Evolutionary conservation across 2,797 vertebrate genomes (phyloP).

Genomic region (Chiropotes sagulatus): DNA sequence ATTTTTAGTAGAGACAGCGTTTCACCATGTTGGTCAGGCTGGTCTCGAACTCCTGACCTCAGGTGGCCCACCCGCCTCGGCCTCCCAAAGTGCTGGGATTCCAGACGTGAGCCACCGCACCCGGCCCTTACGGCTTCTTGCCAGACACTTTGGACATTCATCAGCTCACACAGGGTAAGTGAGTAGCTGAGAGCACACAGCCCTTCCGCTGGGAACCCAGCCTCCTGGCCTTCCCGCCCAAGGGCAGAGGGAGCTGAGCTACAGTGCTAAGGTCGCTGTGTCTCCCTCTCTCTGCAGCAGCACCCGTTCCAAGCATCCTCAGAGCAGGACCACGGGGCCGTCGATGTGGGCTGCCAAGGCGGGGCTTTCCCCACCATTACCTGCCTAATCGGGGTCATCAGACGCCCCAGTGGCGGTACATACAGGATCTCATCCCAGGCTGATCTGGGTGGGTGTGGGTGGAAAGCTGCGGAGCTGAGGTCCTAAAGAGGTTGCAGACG

Average conservation of each 20-base stretch:
- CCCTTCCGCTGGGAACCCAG: fast-evolving
- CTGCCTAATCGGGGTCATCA: neutral
- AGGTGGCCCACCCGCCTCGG: too few relatives aligned
- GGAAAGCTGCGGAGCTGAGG: neutral
- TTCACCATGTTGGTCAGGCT: too few relatives aligned
- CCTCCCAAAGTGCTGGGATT: too few relatives aligned
- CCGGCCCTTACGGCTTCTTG: fast-evolving
- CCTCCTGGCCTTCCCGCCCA: neutral
- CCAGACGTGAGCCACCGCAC: fast-evolving
- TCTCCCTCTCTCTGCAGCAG: neutral
- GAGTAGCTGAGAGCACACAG: neutral
- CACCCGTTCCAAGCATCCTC: fast-evolving
- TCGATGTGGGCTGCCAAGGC: neutral
- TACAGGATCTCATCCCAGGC: neutral
- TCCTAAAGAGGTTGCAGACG: neutral
- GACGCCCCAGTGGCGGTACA: fast-evolving
- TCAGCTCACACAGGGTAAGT: neutral
- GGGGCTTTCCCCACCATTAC: neutral
- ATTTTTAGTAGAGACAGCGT: too few relatives aligned
- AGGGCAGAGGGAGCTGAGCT: neutral
- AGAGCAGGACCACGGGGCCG: neutral
- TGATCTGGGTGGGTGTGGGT: too few relatives aligned
- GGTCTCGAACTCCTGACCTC: too few relatives aligned
- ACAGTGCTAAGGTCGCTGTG: too few relatives aligned
- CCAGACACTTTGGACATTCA: neutral